Conservation (phyloP, 2,113 vertebrate genomes). For the Triplophysa tibetana region DNA sequence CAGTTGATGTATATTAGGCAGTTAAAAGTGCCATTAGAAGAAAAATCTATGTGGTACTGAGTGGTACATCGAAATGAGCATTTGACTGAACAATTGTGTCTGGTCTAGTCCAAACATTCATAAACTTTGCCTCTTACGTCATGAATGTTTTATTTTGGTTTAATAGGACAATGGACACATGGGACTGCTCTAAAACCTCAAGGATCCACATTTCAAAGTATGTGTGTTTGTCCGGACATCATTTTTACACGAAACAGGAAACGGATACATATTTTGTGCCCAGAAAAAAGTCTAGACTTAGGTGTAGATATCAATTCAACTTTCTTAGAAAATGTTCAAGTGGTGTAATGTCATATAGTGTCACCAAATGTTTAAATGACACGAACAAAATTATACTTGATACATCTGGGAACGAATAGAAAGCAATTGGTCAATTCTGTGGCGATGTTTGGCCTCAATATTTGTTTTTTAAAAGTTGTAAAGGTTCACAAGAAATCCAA, state of each 20-base stretch:
- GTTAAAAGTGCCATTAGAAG: conserved; percentile 52
- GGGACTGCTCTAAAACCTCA: background rate
- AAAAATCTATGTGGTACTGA: conserved; percentile 62
- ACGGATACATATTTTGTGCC: background rate
- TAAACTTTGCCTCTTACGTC: background rate
- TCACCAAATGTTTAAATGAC: background rate
- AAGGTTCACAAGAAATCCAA: background rate
- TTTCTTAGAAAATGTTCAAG: background rate
- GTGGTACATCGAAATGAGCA: conserved; percentile 25
- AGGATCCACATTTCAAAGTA: background rate
- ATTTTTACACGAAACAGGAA: background rate
- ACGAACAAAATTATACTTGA: background rate
- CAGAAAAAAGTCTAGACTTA: too few species aligned
- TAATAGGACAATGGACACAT: background rate
- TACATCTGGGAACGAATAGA: background rate
- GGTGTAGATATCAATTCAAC: too few species aligned
- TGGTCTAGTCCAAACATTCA: background rate
- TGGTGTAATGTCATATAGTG: background rate
- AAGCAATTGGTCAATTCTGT: background rate
- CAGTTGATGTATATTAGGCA: conserved; percentile 62
- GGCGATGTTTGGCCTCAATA: background rate
- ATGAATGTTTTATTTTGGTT: background rate
- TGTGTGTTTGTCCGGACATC: background rate
- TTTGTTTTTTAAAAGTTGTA: background rate
- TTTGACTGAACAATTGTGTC: conserved; percentile 15